Evolutionary conservation across 1,140 invertebrate genomes (phyloP), one percentile per base, ranked within the genome.

Genomic region (Agrilus planipennis): DNA sequence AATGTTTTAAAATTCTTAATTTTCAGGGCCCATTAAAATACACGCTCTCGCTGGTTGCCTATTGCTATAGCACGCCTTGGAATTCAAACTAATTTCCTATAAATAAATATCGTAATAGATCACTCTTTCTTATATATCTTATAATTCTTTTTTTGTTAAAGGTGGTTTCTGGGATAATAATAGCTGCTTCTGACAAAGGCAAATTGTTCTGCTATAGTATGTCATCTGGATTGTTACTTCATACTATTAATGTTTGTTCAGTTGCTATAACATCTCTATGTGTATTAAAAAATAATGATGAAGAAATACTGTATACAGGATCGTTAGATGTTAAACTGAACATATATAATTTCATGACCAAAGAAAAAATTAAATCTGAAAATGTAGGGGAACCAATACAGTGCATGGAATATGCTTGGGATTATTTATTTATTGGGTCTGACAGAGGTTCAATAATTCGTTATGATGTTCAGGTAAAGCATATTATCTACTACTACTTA

Each of bases 361-460:
- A 42, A 28, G 25, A 34, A 18, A 16, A 50, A 3, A 7, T 51
- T 1, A 42, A 43, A 20, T 28, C 10, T 20, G 31, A 43, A n/a
- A 29, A 23, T 9, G 20, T 57, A 18, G 55, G 55, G 21, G 68
- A 64, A 41, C 51, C 64, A 2, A 57, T 72, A 39, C 69, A 70
- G 30, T 73, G 71, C 37, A 68, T 73, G 65, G 70, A 72, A 42
- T 46, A 60, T 39, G 52, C 56, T 5, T 72, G 70, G 70, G 61
- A 59, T 3, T 61, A 54, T 21, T 55, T 73, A 27, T 72, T 68
- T 35, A 56, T 72, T 34, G 71, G 71, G 6, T 67, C 70, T 17
- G 64, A 64, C 40, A 58, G 58, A 19, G 70, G 71, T 2, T 59
- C 63, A 31, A 60, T 73, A 31, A 64, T 62, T 2, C 60, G 65